These are phyloP conservation scores for Ceratoteleas bidentatus DNA, from an alignment of 1,140 invertebrate genomes.

Conservation along the genomic window DNA sequence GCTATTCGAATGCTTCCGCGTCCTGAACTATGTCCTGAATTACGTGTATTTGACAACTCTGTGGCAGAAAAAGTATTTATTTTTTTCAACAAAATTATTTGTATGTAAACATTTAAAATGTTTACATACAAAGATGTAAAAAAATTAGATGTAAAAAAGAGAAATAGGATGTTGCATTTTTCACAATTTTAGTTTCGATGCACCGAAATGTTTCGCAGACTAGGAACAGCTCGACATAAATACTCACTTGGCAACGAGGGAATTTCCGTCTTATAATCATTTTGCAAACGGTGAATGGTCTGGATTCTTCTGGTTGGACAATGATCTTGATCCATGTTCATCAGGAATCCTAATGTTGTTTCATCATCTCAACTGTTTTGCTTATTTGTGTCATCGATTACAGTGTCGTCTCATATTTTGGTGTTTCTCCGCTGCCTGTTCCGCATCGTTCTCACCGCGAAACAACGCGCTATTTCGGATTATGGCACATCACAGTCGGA, in stretches of 20 bases:
- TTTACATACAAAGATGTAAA: too few relatives aligned
- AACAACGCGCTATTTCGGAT: not conserved
- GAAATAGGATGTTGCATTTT: too few relatives aligned
- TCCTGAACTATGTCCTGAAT: conserved; percentile 15
- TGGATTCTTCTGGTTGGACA: conserved; percentile 72
- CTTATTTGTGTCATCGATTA: conserved; percentile 31
- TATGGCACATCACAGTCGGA: not conserved
- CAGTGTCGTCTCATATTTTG: conserved; percentile 11
- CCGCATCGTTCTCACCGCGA: not conserved
- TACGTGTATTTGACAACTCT: conserved; percentile 50
- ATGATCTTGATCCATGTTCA: conserved; percentile 76
- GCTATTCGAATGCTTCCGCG: conserved; percentile 79
- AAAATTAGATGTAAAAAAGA: too few relatives aligned
- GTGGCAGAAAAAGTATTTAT: too few relatives aligned
- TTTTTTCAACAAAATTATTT: too few relatives aligned
- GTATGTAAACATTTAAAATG: too few relatives aligned
- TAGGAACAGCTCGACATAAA: too few relatives aligned
- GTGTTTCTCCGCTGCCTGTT: not conserved
- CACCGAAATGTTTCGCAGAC: too few relatives aligned
- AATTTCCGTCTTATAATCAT: conserved; percentile 75
- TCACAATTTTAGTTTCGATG: too few relatives aligned
- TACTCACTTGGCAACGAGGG: conserved; percentile 26
- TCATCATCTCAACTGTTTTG: conserved; percentile 8
- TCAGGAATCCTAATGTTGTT: conserved; percentile 1
- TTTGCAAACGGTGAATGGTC: conserved; percentile 73